Base-by-base conservation (phyloP, 2,888 invertebrate genomes). In the Ligdia adustata region DNA sequence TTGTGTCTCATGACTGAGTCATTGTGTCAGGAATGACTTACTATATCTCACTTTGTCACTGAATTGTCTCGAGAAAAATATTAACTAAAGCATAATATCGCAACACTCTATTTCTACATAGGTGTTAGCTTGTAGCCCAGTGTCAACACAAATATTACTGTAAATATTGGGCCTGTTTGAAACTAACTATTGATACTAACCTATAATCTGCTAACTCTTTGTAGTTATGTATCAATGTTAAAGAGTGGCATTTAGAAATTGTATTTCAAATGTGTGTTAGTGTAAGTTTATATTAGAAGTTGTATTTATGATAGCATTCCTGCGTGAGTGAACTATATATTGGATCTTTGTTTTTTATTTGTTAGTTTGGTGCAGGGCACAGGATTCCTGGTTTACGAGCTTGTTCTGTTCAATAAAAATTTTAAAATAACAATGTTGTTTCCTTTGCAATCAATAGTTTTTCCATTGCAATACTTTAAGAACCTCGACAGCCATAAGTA, bases 361-460 rank as follows among this genome's bases (percentile, higher is more conserved):
- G 62, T 64, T 62, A 51, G 31, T 41, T 62, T 60, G 79, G 79
- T 81, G 76, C 70, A 61, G 73, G 79, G 67, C 65, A 60, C 55
- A 45, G 62, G 53, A 60, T 52, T 64, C 53, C 62, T 52, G 42
- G 18, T 47, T 29, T 33, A 33, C 35, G 60, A 54, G 63, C 61
- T 53, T 51, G 61, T 60, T 70, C 57, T 59, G 60, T 50, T 55
- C 29, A 59, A 55, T 57, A 52, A 59, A 56, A 37, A 5, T 14
- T 33, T 20, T 40, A 48, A 54, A 46, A 16, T 14, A 26, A 28
- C 12, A 6, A 16, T 15, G 37, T 6, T 27, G 13, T 14, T 12
- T 0, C 34, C 51, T 37, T 6, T 28, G 37, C 6, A 2, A 6
- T 6, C n/a, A n/a, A n/a, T n/a, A n/a, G n/a, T n/a, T n/a, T n/a